Evolutionary conservation across 1,140 invertebrate genomes (phyloP), one percentile per base, ranked within the genome.

Genomic region (Cotesia vestalis): DNA sequence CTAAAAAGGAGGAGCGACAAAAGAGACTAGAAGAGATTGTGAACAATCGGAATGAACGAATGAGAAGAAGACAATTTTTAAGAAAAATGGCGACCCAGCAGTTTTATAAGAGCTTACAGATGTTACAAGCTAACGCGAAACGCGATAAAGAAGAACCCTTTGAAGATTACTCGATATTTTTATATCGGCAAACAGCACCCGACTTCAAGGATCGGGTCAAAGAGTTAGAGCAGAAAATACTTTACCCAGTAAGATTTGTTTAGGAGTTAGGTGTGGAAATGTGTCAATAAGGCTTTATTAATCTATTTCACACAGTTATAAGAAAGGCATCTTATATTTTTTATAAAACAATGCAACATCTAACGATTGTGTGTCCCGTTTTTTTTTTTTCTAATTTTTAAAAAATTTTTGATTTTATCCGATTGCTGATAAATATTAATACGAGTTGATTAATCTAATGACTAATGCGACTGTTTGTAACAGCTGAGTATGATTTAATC

Each of bases 181-280:
- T 93, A 51, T 94, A 93, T 83, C 88, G 92, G 51, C 91, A 92
- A 87, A 92, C 90, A 51, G 92, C 92, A 3, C 90, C 91, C 1
- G 88, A 92, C 83, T 94, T 94, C 83, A 90, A 93, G 84, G 91
- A 93, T 84, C 88, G 93, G 72, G 91, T 94, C 63, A 93, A 92
- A 90, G 89, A 91, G 78, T 86, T 95, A 78, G 93, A 94, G 84
- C 88, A 90, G 85, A 93, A 93, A 88, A 89, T 91, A 73, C 88
- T 93, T 63, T 90, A 92, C 82, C 91, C 91, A 82, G 92, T 93
- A 93, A 93, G 92, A 67, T 84, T 35, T 68, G 53, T 57, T 59
- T 6, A 12, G 38, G 20, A 51, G 38, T 36, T 62, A 36, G 35
- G 62, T 66, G 62, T 72, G 63, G 46, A 53, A 66, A 51, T 38